These are phyloP conservation scores for Dryobates pubescens DNA, from an alignment of 2,797 vertebrate species.

Conservation along the genomic window DNA sequence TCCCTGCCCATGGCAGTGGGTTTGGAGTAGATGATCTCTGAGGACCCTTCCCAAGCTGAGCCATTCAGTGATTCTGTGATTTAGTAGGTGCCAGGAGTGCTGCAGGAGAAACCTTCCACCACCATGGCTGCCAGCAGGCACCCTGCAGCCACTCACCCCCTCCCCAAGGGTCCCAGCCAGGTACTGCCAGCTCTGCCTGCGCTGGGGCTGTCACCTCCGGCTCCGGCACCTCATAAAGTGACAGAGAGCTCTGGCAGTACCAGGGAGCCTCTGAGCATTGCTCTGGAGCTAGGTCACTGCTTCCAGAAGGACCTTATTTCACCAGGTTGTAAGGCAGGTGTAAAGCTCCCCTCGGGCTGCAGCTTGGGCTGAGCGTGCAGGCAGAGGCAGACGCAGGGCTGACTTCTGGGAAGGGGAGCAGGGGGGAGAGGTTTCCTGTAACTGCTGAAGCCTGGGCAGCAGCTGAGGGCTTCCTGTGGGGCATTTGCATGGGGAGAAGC, in stretches of 20 bases:
- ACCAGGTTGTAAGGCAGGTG: neutral
- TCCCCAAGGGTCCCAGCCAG: neutral
- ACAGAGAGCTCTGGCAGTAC: too few relatives aligned
- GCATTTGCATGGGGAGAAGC: neutral
- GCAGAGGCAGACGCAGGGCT: neutral
- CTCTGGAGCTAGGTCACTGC: conserved; percentile 26
- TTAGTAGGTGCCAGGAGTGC: neutral
- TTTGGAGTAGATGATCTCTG: too few relatives aligned
- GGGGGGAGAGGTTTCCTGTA: neutral
- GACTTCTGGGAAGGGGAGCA: conserved; percentile 20
- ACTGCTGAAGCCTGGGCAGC: neutral
- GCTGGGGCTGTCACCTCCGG: neutral
- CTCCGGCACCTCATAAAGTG: conserved; percentile 13
- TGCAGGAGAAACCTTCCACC: neutral
- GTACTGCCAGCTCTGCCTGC: neutral
- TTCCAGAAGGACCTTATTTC: conserved; percentile 14
- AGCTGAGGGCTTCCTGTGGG: neutral
- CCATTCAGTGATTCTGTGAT: too few relatives aligned
- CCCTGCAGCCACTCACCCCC: neutral
- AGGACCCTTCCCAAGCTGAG: too few relatives aligned
- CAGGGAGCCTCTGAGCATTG: neutral
- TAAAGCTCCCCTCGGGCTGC: conserved; percentile 4
- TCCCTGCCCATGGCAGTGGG: too few relatives aligned
- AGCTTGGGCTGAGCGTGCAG: neutral
- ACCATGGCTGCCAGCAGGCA: neutral